Evolutionary conservation across 1,140 invertebrate species (phyloP).

Genomic region (Vollenhovia emeryi): DNA sequence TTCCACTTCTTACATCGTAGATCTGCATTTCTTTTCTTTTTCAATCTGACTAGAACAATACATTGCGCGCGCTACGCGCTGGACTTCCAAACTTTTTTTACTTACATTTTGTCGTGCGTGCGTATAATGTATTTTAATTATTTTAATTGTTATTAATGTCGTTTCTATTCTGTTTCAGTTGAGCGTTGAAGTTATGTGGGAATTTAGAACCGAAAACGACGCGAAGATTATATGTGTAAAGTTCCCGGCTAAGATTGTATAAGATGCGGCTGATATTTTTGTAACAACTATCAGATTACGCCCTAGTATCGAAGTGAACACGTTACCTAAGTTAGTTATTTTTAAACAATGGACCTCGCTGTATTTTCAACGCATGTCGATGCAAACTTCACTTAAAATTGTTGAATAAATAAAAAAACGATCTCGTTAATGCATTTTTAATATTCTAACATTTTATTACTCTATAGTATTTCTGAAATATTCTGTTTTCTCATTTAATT

Average conservation of each 20-base stretch:
- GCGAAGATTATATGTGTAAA: conserved; percentile 89
- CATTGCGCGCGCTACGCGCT: too few species aligned
- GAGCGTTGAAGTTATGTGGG: conserved; percentile 89
- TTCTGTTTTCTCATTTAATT: background rate
- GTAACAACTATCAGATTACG: background rate
- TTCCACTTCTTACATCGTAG: background rate
- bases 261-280: background rate
- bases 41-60: too few species aligned
- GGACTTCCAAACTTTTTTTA: too few species aligned
- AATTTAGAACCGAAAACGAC: conserved; percentile 87
- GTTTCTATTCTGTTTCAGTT: conserved; percentile 80
- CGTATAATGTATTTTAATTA: background rate
- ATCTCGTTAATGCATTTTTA: background rate
- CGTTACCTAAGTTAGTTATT: background rate
- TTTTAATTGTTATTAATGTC: background rate
- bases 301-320: background rate
- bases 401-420: background rate
- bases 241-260: conserved; percentile 86
- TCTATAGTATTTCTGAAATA: background rate
- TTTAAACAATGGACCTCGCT: background rate
- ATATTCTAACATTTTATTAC: background rate
- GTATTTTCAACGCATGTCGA: conserved; percentile 12
- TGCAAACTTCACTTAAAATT: conserved; percentile 3
- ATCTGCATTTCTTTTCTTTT: background rate
- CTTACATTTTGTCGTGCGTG: too few species aligned